Evolutionary conservation across 2,113 vertebrate species (phyloP), one percentile per base, ranked within the genome.

Genomic region (Hippocampus barbouri): DNA sequence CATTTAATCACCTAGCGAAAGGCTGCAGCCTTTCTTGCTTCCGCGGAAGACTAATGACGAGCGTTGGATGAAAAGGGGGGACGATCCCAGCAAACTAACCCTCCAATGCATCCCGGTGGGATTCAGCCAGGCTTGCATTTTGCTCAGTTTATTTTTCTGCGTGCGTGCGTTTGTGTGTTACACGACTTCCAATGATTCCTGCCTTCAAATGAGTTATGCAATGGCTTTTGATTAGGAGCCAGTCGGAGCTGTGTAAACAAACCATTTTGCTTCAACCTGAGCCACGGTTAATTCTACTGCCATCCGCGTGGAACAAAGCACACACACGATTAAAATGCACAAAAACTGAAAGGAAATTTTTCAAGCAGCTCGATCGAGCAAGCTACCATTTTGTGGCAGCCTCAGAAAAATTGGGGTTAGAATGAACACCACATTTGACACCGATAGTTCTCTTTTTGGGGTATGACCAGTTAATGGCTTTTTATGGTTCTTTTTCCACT

Each of bases 1-100:
- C 74, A 75, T 85, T 80, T 86, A 89, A 88, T 85, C 83, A 89
- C 86, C 87, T 86, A 80, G 87, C 54, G 74, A 86, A 72, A 1
- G 78, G 75, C 70, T 45, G 66, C 76, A 56, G 74, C 70, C 11
- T 62, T 77, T 49, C 72, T 75, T 75, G 11, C 82, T 89, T 88
- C 84, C 85, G 80, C 76, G 60, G 87, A 86, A 85, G 79, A 86
- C 80, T 88, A 88, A 86, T 87, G 83, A 84, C 73, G 80, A 77
- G 76, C 82, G 79, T 76, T 71, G 75, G 64, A 77, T 49, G 60
- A 53, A 70, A 60, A 81, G 68, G 68, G 21, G 21, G 21, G 53
- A 56, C 21, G 3, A 56, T 23, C 21, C 53, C 21, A 5, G 21
- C n/a, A 23, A 56, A 63, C 18, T 11, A 27, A 40, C 18, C 2